Conservation (phyloP, 2,888 invertebrate genomes). For the Watsonalla cultraria region DNA sequence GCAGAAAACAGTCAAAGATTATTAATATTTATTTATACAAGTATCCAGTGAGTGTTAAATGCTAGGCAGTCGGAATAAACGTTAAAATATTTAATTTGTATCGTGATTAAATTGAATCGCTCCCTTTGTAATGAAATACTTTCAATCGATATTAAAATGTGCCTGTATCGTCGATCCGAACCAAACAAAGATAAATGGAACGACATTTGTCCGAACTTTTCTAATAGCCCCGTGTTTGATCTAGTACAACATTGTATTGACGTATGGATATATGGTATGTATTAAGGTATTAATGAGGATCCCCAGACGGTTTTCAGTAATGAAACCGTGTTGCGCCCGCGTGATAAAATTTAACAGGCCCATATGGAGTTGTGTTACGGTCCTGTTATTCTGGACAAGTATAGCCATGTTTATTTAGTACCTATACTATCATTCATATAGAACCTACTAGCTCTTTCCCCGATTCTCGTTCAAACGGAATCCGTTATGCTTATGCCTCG, state of each 20-base stretch:
- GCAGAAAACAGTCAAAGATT: no score
- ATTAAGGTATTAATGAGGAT: constrained; percentile 27
- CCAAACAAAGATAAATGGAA: not conserved
- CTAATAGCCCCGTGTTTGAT: not conserved
- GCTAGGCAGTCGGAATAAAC: no score
- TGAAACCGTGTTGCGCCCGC: constrained; percentile 37
- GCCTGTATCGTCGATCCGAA: not conserved
- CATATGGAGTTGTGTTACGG: constrained; percentile 26
- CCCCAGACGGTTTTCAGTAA: constrained; percentile 32
- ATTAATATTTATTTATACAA: no score
- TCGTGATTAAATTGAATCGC: no score
- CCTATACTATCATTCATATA: no score
- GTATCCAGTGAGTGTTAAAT: no score
- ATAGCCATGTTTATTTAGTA: constrained; percentile 12
- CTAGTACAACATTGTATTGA: not conserved
- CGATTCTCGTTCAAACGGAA: no score
- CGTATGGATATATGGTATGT: constrained; percentile 9
- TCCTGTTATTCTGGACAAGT: constrained; percentile 15
- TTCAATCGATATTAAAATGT: not conserved
- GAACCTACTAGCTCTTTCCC: no score
- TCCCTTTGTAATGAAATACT: no score
- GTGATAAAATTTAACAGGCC: constrained; percentile 48
- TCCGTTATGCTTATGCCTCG: no score
- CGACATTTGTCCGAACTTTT: not conserved
- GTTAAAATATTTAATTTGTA: no score